Evolutionary conservation across 2,797 vertebrate genomes (phyloP), one percentile per base, ranked within the genome.

Genomic region (Anniella stebbinsi): DNA sequence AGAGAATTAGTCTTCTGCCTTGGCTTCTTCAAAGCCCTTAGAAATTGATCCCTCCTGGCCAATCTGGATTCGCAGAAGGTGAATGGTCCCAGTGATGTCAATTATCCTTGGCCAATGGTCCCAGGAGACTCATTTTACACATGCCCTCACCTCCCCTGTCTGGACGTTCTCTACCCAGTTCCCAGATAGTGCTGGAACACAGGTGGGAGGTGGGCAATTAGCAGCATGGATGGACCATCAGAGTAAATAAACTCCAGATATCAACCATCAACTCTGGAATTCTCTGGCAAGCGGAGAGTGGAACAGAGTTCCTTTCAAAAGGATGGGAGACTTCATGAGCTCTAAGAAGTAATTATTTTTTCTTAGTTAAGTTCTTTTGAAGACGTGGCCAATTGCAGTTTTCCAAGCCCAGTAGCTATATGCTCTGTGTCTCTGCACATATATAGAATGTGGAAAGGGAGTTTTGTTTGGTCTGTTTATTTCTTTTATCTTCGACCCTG

Each of bases 101-200:
- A 94, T 96, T 96, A 93, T 94, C 90, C 51, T 88, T 75, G 82
- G 90, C 88, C 90, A 92, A 66, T 91, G 94, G 90, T 91, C 94
- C 94, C 94, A 10, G 73, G 93, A 93, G 92, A 95, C 88, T 81
- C 72, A 89, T 94, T 96, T 95, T 92, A 93, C 88, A 91, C 86
- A 72, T 73, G 83, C 30, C 77, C 54, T 88, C 86, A 85, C 63
- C 57, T 86, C 87, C 80, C 92, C 89, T 88, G 85, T 92, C 77
- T 51, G 93, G 80, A 88, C 72, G 82, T 91, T 17, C 15, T 77
- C 92, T 91, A 21, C 23, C 83, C 80, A 91, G 92, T 89, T 94
- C 77, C 91, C 86, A 91, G 80, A 69, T 17, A 73, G 63, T 12
- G 18, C 57, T 82, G 48, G 88, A 94, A 91, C n/a, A 91, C 38